Evolutionary conservation across 2,888 invertebrate genomes (phyloP).

Genomic region (Teleogryllus oceanicus): DNA sequence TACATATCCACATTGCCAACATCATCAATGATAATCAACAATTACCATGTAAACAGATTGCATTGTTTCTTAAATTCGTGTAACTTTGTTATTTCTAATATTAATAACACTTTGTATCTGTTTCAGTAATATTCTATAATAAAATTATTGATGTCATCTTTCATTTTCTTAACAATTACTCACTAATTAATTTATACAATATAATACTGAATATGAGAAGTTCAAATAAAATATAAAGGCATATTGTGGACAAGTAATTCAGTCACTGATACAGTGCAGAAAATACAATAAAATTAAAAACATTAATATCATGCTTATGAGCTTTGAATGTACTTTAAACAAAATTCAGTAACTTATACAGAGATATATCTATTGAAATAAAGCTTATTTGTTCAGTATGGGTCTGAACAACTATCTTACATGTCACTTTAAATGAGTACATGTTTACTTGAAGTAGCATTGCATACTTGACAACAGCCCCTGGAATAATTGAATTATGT

Average conservation of each 20-base stretch:
- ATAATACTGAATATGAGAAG: not conserved
- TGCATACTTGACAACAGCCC: no score
- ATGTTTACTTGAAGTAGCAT: no score
- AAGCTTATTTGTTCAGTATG: no score
- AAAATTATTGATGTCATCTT: not conserved
- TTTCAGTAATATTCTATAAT: conserved; percentile 9
- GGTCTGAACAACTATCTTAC: no score
- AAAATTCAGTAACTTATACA: no score
- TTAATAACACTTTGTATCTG: not conserved
- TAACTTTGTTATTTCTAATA: not conserved
- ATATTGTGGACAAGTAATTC: no score
- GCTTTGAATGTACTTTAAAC: no score
- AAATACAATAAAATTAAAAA: no score
- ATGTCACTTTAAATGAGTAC: not conserved
- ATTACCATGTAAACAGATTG: conserved; percentile 6
- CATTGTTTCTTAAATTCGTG: not conserved
- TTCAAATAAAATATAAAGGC: not conserved
- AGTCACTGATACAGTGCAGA: no score
- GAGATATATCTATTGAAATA: no score
- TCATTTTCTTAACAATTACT: not conserved
- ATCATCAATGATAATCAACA: conserved; percentile 2
- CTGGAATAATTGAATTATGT: no score
- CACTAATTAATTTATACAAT: not conserved
- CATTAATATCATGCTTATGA: no score
- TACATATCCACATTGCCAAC: not conserved